Conservation (phyloP, 2,113 vertebrate species). For the Strix aluco region DNA sequence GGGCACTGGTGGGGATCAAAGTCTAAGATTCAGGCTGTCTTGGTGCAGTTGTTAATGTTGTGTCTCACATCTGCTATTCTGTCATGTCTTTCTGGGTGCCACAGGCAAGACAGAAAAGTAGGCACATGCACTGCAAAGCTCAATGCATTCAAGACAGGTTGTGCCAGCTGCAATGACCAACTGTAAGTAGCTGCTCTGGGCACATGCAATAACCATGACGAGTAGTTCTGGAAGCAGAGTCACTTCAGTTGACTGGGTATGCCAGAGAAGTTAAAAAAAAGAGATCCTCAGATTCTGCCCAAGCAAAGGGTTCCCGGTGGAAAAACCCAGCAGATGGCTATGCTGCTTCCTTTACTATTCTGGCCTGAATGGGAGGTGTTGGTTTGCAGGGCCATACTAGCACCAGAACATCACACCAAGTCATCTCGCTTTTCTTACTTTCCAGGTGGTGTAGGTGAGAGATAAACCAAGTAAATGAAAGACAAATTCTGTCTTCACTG, state of each 20-base stretch:
- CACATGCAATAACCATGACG: accelerated
- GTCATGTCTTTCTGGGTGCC: background rate
- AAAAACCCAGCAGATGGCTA: background rate
- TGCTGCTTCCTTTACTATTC: background rate
- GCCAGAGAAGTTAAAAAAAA: background rate
- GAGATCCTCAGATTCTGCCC: background rate
- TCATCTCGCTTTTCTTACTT: background rate
- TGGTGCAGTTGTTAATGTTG: background rate
- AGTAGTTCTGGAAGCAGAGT: background rate
- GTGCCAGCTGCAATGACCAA: background rate
- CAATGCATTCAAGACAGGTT: background rate
- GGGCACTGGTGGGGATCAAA: background rate
- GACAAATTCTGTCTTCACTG: background rate
- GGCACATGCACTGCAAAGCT: background rate
- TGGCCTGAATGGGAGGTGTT: background rate
- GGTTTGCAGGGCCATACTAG: background rate
- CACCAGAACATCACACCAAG: background rate
- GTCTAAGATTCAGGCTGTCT: background rate
- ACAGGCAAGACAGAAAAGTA: background rate
- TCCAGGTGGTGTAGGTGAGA: background rate
- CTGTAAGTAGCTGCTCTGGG: background rate
- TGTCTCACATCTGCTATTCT: background rate
- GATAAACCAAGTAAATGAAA: background rate
- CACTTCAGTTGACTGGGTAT: background rate
- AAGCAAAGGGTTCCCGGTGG: background rate